A percentile compares a stretch with the other conserved stretches of the same genome.
Conservation (phyloP, 2,888 invertebrate genomes). For the Agriopis leucophaearia region DNA sequence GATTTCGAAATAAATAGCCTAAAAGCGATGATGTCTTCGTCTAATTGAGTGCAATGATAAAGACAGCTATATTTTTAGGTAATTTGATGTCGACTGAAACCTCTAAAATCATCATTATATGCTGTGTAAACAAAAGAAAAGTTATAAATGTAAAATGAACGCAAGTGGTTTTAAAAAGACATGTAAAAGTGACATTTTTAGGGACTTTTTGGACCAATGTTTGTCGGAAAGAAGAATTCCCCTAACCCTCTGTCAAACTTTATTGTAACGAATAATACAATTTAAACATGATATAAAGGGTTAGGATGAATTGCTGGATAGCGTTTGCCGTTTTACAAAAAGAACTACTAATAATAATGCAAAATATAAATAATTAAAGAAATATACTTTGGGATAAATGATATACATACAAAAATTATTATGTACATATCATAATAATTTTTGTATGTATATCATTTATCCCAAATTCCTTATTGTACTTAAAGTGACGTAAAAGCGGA, state of each 20-base stretch:
- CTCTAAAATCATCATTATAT: not conserved
- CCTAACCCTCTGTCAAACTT: not conserved
- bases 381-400: too few species aligned
- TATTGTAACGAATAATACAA: constrained; percentile 3
- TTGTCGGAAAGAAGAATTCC: constrained; percentile 55
- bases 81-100: not conserved
- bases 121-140: not conserved
- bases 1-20: not conserved
- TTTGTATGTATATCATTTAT: too few species aligned
- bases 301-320: not conserved
- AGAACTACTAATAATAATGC: too few species aligned
- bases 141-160: constrained; percentile 30
- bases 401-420: too few species aligned
- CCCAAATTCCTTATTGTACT: too few species aligned
- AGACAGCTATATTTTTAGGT: not conserved
- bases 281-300: constrained; percentile 7
- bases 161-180: constrained; percentile 67
- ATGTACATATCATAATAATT: too few species aligned
- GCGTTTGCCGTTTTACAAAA: constrained; percentile 23
- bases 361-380: too few species aligned
- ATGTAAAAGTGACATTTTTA: constrained; percentile 67
- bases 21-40: not conserved
- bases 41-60: constrained; percentile 2
- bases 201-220: constrained; percentile 77
- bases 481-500: too few species aligned